Percentiles rank a stretch among this genome's conserved stretches.
Evolutionary conservation across 92 coral and sea anemone genomes (phyloP).

Genomic region (Palythoa heliodiscus): DNA sequence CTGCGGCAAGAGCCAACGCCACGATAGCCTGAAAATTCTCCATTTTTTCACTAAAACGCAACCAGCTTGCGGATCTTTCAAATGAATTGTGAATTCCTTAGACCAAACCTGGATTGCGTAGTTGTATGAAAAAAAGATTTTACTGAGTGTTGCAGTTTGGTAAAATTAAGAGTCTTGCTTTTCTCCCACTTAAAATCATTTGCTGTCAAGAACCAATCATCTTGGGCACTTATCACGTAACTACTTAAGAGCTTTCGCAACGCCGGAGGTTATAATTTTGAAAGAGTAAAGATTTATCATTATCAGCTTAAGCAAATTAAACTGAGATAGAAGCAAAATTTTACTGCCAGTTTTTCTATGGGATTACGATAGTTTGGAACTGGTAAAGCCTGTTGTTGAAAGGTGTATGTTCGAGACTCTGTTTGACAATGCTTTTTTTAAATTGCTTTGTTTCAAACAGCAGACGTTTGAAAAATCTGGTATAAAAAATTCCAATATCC

Average conservation of each 20-base stretch:
- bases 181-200: not conserved
- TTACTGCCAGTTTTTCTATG: not conserved
- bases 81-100: not conserved
- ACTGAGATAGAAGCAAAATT: not conserved
- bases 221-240: not conserved
- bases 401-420: not conserved
- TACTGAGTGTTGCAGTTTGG: not conserved
- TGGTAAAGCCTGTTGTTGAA: not conserved
- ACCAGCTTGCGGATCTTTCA: not conserved
- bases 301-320: slow-evolving; percentile 1
- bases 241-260: slow-evolving; percentile 14
- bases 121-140: not conserved
- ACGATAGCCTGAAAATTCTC: not conserved
- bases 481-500: not conserved
- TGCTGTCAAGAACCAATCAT: slow-evolving; percentile 9
- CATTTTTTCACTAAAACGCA: not conserved
- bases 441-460: not conserved
- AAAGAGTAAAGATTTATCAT: slow-evolving; percentile 2
- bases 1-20: not conserved
- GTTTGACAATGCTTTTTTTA: not conserved
- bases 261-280: slow-evolving; percentile 25
- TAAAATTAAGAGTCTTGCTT: not conserved
- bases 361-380: not conserved
- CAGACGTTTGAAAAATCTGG: not conserved
- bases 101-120: not conserved